Percentiles rank a stretch among this genome's conserved stretches.
These are phyloP conservation scores for Strix aluco DNA, from an alignment of 2,113 vertebrate species.

Conservation along the genomic window DNA sequence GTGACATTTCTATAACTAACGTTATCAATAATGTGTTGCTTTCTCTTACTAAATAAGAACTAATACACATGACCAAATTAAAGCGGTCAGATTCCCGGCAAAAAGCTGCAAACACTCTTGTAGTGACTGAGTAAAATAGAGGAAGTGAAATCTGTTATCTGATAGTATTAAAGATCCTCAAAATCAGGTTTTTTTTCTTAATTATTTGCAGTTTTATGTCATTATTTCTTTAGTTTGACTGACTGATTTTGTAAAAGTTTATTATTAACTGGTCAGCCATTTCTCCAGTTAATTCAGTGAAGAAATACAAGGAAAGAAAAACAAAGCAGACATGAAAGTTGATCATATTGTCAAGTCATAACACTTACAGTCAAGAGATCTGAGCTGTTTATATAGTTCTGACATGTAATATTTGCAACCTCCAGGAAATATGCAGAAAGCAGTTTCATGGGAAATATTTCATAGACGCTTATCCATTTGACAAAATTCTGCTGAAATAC, in stretches of 20 bases:
- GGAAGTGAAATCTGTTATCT: not conserved
- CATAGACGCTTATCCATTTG: not conserved
- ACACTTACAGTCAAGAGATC: not conserved
- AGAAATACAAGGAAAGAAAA: not conserved
- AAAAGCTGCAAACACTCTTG: not conserved
- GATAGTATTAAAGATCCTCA: not conserved
- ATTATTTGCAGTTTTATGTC: not conserved
- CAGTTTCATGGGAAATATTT: not conserved
- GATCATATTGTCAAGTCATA: not conserved
- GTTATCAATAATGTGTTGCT: not conserved
- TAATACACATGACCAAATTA: rapidly evolving
- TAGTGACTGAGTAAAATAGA: not conserved
- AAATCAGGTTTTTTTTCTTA: not conserved
- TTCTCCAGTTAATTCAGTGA: not conserved
- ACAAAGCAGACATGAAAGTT: not conserved
- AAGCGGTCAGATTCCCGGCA: not conserved
- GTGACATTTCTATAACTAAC: not conserved
- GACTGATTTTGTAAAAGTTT: not conserved
- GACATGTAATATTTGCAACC: not conserved
- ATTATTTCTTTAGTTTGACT: not conserved
- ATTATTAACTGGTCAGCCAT: not conserved
- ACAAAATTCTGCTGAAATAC: not conserved
- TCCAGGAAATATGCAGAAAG: not conserved
- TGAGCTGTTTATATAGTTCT: not conserved
- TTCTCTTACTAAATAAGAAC: not conserved